Evolutionary conservation across 37 sponge, comb jelly and placozoan genomes (phyloP), one percentile per base, ranked within the genome.

Genomic region (Amphimedon queenslandica): DNA sequence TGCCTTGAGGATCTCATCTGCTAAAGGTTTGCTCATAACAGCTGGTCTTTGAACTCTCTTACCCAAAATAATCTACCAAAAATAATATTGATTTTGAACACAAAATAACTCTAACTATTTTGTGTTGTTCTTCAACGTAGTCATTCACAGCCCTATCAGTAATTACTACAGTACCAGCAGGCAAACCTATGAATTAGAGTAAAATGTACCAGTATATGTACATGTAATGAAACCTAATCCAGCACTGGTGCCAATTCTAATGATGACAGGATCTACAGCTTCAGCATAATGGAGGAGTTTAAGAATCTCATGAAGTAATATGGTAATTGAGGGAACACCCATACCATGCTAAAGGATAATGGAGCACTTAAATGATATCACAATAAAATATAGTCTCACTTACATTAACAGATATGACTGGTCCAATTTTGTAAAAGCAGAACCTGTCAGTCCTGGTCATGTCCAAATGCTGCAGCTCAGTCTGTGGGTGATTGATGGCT

Each of bases 291-390:
- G 43, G 1, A 98, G 78, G 18, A 98, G 88, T 68, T 98, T 98
- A 70, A 89, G 74, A 42, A 94, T 58, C 75, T 98, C 99, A 63
- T 94, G 93, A 30, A 98, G 85, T 33, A 98, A 75, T 34, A 98
- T 98, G 47, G 95, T 79, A n/a, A 94, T 69, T 1, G 99, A 94
- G 1, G 99, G 90, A 33, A 91, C 84, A 30, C 99, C 99, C 87
- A 98, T 94, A 23, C 95, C 95, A 71, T 98, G 99, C 99, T 97
- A 80, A 2, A 31, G 38, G 56, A 55, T 25, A 27, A 35, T 66
- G n/a, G n/a, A n/a, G n/a, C n/a, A n/a, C n/a, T n/a, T n/a, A n/a
- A n/a, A n/a, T n/a, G n/a, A n/a, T n/a, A n/a, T n/a, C n/a, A n/a
- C n/a, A n/a, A n/a, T n/a, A n/a, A n/a, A n/a, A n/a, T n/a, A n/a